Evolutionary conservation across 2,888 invertebrate genomes (phyloP), one percentile per base, ranked within the genome.

Genomic region (Spisula solida): DNA sequence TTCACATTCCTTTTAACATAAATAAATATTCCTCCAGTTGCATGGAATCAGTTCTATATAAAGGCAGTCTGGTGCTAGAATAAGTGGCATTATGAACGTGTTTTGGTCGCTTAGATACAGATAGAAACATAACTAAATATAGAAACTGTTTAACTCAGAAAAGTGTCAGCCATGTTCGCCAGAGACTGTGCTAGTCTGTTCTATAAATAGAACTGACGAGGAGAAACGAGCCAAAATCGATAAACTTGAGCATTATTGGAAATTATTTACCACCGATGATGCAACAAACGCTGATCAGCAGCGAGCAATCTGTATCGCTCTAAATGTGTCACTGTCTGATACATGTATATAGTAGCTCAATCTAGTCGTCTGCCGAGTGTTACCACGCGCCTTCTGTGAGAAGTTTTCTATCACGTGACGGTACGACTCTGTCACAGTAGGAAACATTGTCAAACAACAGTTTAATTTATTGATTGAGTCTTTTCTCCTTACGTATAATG

Each of bases 91-190:
- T 34, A 75, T 75, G 75, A 75, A 75, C 75, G 60, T 51, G 51
- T 66, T 66, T 66, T 51, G 34, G 81, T 81, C 81, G 82, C 82
- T 82, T 82, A 82, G 82, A 82, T 56, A 82, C 82, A 82, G 82
- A 82, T 20, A 82, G 82, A 66, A 66, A 60, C 34, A 82, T 20
- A 34, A 56, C 82, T 82, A 82, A 56, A 82, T 82, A 82, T 82
- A 82, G 82, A 66, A 75, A 31, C 75, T 31, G 34, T 34, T 75
- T 75, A 75, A 34, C 75, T 31, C 31, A 31, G 34, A 75, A 75
- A 31, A 75, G 34, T 75, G 75, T 75, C 34, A 34, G 75, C 75
- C 75, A 75, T 75, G 75, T 75, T 75, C 75, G 34, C 75, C 34
- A 75, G 75, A 75, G 75, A 75, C 75, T 31, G 75, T 34, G 14